Conservation (phyloP, 2,888 invertebrate genomes). For the Zaprionus lineosus region DNA sequence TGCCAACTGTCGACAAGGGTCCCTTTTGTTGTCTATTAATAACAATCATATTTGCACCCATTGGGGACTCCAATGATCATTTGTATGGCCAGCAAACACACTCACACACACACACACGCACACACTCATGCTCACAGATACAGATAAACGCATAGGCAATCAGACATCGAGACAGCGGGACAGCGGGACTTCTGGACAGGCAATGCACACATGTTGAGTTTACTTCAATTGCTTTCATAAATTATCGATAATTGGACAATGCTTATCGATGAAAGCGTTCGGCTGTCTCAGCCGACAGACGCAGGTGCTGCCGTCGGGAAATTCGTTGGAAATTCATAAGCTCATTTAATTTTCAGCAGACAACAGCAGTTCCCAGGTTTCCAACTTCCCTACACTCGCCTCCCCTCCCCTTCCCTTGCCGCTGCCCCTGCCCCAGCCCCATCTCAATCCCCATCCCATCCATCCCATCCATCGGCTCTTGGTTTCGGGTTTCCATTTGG, state of each 20-base stretch:
- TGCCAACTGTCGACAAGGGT: constrained; percentile 74
- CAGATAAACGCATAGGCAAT: too few species aligned
- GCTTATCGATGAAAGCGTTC: constrained; percentile 49
- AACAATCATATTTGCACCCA: constrained; percentile 73
- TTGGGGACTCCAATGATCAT: constrained; percentile 53
- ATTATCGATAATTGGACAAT: constrained; percentile 70
- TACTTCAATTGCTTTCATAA: constrained; percentile 64
- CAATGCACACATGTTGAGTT: constrained; percentile 48
- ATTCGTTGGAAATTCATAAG: constrained; percentile 69
- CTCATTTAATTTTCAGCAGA: constrained; percentile 70
- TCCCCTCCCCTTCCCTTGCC: too few species aligned
- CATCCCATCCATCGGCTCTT: too few species aligned
- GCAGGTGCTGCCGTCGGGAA: constrained; percentile 9
- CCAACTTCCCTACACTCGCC: constrained; percentile 8
- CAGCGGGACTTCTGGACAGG: neutral
- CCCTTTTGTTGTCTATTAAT: constrained; percentile 74
- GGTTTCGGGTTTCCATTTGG: constrained; percentile 17
- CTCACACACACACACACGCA: constrained; percentile 4
- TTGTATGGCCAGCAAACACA: constrained; percentile 47
- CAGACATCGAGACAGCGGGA: constrained; percentile 9
- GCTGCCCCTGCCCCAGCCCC: too few species aligned
- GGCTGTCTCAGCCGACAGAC: neutral
- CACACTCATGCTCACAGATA: too few species aligned
- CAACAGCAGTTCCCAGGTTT: constrained; percentile 30
- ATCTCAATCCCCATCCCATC: too few species aligned